Conservation (phyloP, 1,140 invertebrate genomes). For the Mizuhopecten yessoensis region DNA sequence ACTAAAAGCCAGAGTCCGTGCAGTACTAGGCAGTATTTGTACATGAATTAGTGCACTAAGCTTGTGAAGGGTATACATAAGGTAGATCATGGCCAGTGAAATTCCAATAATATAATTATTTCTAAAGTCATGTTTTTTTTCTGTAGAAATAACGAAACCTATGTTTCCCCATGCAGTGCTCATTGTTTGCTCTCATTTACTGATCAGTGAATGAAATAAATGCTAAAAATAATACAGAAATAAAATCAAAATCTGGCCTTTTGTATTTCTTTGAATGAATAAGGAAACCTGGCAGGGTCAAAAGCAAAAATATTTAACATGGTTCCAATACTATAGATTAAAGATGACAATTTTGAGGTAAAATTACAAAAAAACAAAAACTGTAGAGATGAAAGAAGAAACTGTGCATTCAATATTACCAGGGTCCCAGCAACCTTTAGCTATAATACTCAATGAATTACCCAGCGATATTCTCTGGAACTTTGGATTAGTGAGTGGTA, state of each 20-base stretch:
- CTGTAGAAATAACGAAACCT: not conserved
- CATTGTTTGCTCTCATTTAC: not conserved
- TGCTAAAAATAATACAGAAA: not conserved
- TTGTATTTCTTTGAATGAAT: not conserved
- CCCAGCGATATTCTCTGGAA: not conserved
- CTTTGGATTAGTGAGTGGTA: not conserved
- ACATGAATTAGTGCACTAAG: not conserved
- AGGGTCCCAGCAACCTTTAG: slow-evolving; percentile 31
- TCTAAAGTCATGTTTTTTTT: no score
- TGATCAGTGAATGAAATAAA: not conserved
- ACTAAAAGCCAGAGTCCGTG: not conserved
- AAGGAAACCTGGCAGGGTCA: not conserved
- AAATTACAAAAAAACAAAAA: no score
- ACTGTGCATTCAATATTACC: not conserved
- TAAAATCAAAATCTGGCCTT: not conserved
- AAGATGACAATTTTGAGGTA: not conserved
- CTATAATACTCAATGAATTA: slow-evolving; percentile 36
- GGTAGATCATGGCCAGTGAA: not conserved
- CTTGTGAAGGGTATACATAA: slow-evolving; percentile 3
- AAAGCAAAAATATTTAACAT: not conserved
- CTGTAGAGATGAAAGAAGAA: not conserved
- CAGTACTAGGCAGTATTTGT: not conserved
- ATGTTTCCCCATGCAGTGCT: slow-evolving; percentile 31
- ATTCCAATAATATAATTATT: not conserved
- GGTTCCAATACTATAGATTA: not conserved